Percentiles rank a stretch among this genome's conserved stretches.
Evolutionary conservation across 2,888 invertebrate species (phyloP).

Genomic region (Drosophila pegasa): DNA sequence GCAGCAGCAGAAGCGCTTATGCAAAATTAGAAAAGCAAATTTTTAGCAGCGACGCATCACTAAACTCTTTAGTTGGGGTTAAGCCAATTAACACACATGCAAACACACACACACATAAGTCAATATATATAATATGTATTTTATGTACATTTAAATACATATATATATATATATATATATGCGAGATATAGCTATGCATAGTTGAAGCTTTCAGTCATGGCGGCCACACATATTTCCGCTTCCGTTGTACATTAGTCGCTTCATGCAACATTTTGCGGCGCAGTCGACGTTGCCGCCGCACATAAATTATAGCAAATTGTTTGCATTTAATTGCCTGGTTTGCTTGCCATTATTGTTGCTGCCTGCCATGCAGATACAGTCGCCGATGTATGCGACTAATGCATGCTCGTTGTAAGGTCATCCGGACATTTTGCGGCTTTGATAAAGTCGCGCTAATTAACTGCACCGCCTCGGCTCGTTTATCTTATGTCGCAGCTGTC

Average conservation of each 20-base stretch:
- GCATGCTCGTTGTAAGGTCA: slow-evolving; percentile 11
- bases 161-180: slow-evolving; percentile 2
- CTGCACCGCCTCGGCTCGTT: slow-evolving; percentile 63
- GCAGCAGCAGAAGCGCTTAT: background rate
- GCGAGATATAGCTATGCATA: background rate
- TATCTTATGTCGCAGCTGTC: slow-evolving; percentile 59
- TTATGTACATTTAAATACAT: slow-evolving; percentile 3
- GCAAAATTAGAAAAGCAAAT: slow-evolving; percentile 66
- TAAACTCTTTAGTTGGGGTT: slow-evolving; percentile 51
- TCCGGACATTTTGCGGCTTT: slow-evolving; percentile 36
- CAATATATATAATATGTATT: background rate
- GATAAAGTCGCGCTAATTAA: slow-evolving; percentile 75
- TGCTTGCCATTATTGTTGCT: slow-evolving; percentile 38
- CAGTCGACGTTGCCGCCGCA: slow-evolving; percentile 50
- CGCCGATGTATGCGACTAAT: slow-evolving; percentile 1
- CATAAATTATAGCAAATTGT: slow-evolving; percentile 80
- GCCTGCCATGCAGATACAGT: slow-evolving; percentile 40
- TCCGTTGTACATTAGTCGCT: slow-evolving; percentile 75
- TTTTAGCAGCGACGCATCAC: slow-evolving; percentile 49
- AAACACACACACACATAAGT: slow-evolving; percentile 9
- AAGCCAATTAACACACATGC: slow-evolving; percentile 51
- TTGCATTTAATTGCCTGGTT: slow-evolving; percentile 75
- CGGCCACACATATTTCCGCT: slow-evolving; percentile 76
- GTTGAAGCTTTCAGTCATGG: slow-evolving; percentile 32
- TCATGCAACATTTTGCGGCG: slow-evolving; percentile 54